phyloP scores from a whole-genome alignment of 2,888 invertebrate genomes.

The Nudaria mundana region DNA sequence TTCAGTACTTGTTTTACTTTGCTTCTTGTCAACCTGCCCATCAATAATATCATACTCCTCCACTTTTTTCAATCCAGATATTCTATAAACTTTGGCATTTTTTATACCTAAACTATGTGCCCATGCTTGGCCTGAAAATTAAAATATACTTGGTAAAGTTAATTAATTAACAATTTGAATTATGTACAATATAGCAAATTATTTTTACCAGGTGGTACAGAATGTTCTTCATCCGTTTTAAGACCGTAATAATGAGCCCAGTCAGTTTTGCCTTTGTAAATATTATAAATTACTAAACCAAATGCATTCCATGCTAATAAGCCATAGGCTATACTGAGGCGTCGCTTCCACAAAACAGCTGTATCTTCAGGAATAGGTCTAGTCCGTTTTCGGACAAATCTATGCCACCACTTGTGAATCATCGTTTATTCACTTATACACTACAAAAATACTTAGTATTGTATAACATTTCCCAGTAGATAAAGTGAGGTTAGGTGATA shows the following conservation, averaged over 20 bases:
- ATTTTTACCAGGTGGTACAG: slow-evolving; percentile 78
- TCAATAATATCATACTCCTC: slow-evolving; percentile 74
- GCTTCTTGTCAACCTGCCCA: slow-evolving; percentile 39
- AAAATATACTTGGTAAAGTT: not conserved
- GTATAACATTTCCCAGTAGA: slow-evolving; percentile 7
- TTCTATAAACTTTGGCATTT: slow-evolving; percentile 79
- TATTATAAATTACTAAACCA: slow-evolving; percentile 82
- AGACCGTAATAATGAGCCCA: slow-evolving; percentile 85
- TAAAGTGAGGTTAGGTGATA: slow-evolving; percentile 10
- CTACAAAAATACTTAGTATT: slow-evolving; percentile 16
- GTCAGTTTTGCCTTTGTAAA: slow-evolving; percentile 82
- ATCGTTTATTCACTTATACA: too few relatives aligned
- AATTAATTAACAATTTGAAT: not conserved
- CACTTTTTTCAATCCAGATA: slow-evolving; percentile 73
- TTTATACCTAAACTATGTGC: slow-evolving; percentile 78
- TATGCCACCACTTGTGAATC: slow-evolving; percentile 70
- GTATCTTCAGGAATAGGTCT: slow-evolving; percentile 65
- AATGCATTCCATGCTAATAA: slow-evolving; percentile 87
- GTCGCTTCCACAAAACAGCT: slow-evolving; percentile 82
- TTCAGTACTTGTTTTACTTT: not conserved
- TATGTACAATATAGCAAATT: not conserved
- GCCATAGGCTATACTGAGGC: slow-evolving; percentile 83
- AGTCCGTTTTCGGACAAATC: slow-evolving; percentile 61
- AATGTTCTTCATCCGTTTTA: slow-evolving; percentile 81
- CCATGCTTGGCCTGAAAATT: slow-evolving; percentile 79